These are phyloP conservation scores for Xanthia icteritia DNA, from an alignment of 2,888 invertebrate genomes.

Conservation along the genomic window DNA sequence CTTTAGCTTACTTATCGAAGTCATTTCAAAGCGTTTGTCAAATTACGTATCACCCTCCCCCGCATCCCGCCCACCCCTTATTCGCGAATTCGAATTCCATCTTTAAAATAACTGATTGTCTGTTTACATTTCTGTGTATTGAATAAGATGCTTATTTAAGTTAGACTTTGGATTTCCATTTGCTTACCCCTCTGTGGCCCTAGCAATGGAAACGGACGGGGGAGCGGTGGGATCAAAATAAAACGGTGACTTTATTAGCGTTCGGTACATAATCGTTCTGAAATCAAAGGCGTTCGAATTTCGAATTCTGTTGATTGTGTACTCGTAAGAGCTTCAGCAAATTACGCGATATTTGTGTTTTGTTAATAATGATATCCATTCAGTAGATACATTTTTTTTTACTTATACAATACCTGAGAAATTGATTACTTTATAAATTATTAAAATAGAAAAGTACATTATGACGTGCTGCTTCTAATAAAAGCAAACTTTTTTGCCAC, in stretches of 20 bases:
- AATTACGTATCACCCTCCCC: slow-evolving; percentile 72
- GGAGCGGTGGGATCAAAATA: slow-evolving; percentile 71
- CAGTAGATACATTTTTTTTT: not conserved
- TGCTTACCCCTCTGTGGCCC: slow-evolving; percentile 59
- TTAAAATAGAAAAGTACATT: not conserved
- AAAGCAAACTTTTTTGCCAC: not conserved
- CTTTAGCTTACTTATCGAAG: slow-evolving; percentile 61
- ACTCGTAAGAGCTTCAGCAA: slow-evolving; percentile 81
- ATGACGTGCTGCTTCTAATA: not conserved
- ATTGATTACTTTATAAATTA: not conserved
- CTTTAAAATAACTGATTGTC: slow-evolving; percentile 88
- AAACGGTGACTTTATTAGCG: slow-evolving; percentile 82
- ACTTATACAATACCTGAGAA: not conserved
- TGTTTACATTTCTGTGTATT: slow-evolving; percentile 88
- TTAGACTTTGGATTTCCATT: slow-evolving; percentile 71
- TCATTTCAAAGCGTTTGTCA: slow-evolving; percentile 81
- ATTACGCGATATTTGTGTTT: slow-evolving; percentile 79
- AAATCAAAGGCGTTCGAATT: slow-evolving; percentile 83
- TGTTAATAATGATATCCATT: slow-evolving; percentile 54
- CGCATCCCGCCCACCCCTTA: slow-evolving; percentile 66
- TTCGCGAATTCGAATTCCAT: slow-evolving; percentile 82
- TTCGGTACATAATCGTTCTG: slow-evolving; percentile 82
- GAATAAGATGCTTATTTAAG: slow-evolving; percentile 82
- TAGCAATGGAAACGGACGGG: slow-evolving; percentile 47
- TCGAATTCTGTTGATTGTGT: slow-evolving; percentile 78